These are phyloP conservation scores for Talpa occidentalis DNA, from an alignment of 2,113 vertebrate species.

Conservation along the genomic window DNA sequence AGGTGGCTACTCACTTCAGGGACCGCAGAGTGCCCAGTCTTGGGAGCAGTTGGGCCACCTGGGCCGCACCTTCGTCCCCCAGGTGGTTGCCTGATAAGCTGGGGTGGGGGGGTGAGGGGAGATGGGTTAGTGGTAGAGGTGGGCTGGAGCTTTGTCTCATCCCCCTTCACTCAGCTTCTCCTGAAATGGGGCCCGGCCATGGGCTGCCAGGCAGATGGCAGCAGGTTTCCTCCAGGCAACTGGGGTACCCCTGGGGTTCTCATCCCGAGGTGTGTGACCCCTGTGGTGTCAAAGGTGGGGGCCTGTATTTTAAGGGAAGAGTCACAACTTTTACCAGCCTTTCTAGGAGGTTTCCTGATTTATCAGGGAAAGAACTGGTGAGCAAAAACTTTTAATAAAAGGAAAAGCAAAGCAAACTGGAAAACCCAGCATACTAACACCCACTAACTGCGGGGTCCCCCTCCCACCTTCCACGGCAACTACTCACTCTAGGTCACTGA, in stretches of 20 bases:
- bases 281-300: not conserved
- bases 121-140: not conserved
- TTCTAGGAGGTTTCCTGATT: not conserved
- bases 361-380: not conserved
- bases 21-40: slow-evolving; percentile 82
- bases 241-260: not conserved
- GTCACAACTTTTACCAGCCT: not conserved
- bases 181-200: not conserved
- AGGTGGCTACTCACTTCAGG: slow-evolving; percentile 89
- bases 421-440: rapidly evolving
- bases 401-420: not conserved
- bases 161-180: not conserved
- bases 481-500: slow-evolving; percentile 71
- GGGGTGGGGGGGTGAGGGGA: not conserved
- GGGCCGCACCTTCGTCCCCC: slow-evolving; percentile 85
- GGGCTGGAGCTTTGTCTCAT: not conserved
- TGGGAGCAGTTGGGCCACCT: slow-evolving; percentile 85
- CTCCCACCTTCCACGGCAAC: rapidly evolving
- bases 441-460: rapidly evolving
- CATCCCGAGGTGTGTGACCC: not conserved
- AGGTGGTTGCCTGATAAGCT: slow-evolving; percentile 91
- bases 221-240: not conserved
- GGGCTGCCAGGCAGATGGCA: not conserved
- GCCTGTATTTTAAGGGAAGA: not conserved
- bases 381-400: not conserved